A percentile compares a stretch with the other conserved stretches of the same genome.
Conservation (phyloP, 2,113 vertebrate species). For the Sylvietta virens region DNA sequence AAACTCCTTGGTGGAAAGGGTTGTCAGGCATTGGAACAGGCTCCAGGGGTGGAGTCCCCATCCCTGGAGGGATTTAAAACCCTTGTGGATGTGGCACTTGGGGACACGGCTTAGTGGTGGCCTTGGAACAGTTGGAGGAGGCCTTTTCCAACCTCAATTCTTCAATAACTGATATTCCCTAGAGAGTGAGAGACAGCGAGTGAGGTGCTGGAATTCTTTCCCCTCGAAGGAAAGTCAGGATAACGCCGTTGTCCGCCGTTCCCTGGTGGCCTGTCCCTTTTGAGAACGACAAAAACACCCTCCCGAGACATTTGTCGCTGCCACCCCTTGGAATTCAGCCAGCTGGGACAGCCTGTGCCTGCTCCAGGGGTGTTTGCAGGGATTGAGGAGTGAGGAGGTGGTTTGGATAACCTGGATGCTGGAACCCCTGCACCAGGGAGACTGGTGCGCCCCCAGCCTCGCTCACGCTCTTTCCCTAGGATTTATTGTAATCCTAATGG, state of each 20-base stretch:
- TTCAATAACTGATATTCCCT: accelerated
- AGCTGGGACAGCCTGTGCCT: background rate
- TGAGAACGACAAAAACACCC: background rate
- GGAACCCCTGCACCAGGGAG: background rate
- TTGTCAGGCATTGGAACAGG: background rate
- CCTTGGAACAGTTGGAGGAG: background rate
- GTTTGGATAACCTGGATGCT: background rate
- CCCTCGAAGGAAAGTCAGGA: background rate
- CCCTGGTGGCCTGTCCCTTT: background rate
- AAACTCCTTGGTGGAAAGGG: background rate
- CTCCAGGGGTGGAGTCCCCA: background rate
- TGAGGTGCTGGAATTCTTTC: background rate
- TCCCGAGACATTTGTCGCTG: background rate
- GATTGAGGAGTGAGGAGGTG: background rate
- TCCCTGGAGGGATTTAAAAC: background rate
- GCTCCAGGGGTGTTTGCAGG: background rate
- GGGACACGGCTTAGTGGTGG: background rate
- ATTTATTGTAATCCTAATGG: background rate
- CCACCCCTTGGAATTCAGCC: background rate
- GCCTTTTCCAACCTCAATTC: background rate
- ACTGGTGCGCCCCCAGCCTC: background rate
- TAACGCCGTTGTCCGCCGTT: background rate
- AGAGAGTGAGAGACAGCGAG: too few species aligned
- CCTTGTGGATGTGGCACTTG: background rate
- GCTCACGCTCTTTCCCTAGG: accelerated